Base-by-base conservation (phyloP, 1,140 invertebrate genomes). In the Melipona quadrifasciata region DNA sequence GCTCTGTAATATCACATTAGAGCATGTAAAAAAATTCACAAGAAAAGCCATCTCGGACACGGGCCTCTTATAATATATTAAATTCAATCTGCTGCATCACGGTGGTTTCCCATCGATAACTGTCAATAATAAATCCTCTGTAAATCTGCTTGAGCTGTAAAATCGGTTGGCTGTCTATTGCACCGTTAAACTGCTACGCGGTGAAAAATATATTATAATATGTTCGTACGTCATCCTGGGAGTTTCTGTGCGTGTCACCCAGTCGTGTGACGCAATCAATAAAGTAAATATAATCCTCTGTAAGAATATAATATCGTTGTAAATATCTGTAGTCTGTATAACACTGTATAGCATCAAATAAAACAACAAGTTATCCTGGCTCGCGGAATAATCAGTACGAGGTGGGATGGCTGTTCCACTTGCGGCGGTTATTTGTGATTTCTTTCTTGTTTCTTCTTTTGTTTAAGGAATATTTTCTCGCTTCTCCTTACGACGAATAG, bases 281-380 rank as follows among this genome's bases (percentile, higher is more conserved):
- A 94, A 95, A 94, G 93, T 95, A 95, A 95, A 95, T 95, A 95
- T 94, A 95, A 95, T 94, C 92, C 94, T 95, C 94, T 95, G 94
- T 95, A 95, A 94, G 94, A 95, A 95, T 95, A 95, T 95, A 95
- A 94, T 94, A 95, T 94, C 94, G 93, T 94, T 94, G 94, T 95
- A 95, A 95, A 95, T 94, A 95, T 95, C 94, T 95, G 94, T 95
- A 95, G 94, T 95, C 93, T 95, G 94, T 94, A 94, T 95, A 95
- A 95, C 94, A 95, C 94, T 94, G 94, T 95, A 95, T 95, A 95
- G 94, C 94, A 95, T 94, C 89, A 95, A 94, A 95, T 93, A 93
- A 95, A 95, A 94, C 92, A 95, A 95, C 94, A 94, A 94, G 94
- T 94, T 84, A 93, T 93, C 91, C 93, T 84, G 92, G 91, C 93